Base-by-base conservation (phyloP, 2,113 vertebrate species). In the Odocoileus hemionus region DNA sequence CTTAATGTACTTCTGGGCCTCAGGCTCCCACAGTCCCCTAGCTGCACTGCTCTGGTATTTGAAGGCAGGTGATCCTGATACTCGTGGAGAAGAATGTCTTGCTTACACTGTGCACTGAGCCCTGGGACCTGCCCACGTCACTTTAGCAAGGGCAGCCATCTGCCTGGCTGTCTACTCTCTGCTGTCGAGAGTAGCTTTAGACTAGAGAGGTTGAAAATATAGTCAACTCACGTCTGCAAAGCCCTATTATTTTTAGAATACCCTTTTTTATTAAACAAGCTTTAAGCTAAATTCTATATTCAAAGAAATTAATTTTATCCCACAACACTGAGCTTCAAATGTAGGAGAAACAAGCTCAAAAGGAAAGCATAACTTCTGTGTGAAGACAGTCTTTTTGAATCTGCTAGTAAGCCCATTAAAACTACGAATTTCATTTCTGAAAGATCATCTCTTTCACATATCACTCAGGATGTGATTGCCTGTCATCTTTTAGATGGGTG, bases 341-440 rank as follows among this genome's bases (percentile, higher is more conserved):
- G 52, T 25, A 83, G 61, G 36, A 57, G 50, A 89, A 93, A 97
- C 61, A 92, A 96, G 84, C 3, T 70, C 10, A 92, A 54, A 58
- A 89, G 50, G 19, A 67, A 97, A 93, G 0, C 10, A 57, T 45
- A 19, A 28, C 17, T 96, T 96, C 98, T 97, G 39, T 92, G 97
- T 97, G 88, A 97, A 97, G 97, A 57, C 13, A 85, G 21, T 55
- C 21, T 86, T 96, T 57, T 17, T 88, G 33, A 87, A 92, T 82
- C 58, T 97, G 82, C 23, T 74, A 97, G n/a, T 57, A 54, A 97
- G 57, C 60, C 85, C 76, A 89, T 79, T 76, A 96, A 98, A 96
- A 39, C 47, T 28, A 7, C 60, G 80, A 94, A 28, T 87, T 50
- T 94, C 79, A 70, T 92, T 94, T 95, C 64, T 97, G 58, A 86